phyloP scores from a whole-genome alignment of 2,888 invertebrate genomes.

The Mystacides longicornis region DNA sequence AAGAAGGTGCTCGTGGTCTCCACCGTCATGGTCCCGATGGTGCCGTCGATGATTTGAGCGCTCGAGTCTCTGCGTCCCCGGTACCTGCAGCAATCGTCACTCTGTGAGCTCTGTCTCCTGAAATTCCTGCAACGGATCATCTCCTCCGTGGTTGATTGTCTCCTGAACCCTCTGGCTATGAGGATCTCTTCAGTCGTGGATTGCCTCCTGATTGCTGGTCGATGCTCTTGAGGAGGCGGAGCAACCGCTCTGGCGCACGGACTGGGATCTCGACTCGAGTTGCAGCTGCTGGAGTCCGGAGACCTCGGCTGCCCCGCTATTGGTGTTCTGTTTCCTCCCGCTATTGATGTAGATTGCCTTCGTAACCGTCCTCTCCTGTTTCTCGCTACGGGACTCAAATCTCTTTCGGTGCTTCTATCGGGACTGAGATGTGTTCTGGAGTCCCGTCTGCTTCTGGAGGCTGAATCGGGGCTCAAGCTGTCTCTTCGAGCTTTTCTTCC shows the following conservation, averaged over 20 bases:
- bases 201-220: constrained; percentile 75
- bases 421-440: constrained; percentile 74
- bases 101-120: constrained; percentile 83
- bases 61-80: constrained; percentile 76
- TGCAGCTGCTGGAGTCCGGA: constrained; percentile 69
- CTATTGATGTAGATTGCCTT: constrained; percentile 74
- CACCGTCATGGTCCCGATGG: constrained; percentile 86
- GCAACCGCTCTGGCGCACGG: constrained; percentile 60
- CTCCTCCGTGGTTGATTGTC: constrained; percentile 87
- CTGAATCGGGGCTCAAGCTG: constrained; percentile 85
- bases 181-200: constrained; percentile 89
- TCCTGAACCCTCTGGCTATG: constrained; percentile 80
- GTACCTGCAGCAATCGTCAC: constrained; percentile 67
- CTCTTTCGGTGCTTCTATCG: constrained; percentile 71
- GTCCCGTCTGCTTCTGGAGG: constrained; percentile 63
- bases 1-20: constrained; percentile 89
- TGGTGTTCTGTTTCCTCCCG: constrained; percentile 41
- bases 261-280: constrained; percentile 75
- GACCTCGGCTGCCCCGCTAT: constrained; percentile 48
- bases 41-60: constrained; percentile 86
- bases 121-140: constrained; percentile 89
- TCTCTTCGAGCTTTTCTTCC: constrained; percentile 73
- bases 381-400: constrained; percentile 68
- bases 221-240: constrained; percentile 47
- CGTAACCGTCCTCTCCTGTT: constrained; percentile 61